These are phyloP conservation scores for Monoplex corrugatus DNA, from an alignment of 2,888 invertebrate genomes.

Conservation along the genomic window DNA sequence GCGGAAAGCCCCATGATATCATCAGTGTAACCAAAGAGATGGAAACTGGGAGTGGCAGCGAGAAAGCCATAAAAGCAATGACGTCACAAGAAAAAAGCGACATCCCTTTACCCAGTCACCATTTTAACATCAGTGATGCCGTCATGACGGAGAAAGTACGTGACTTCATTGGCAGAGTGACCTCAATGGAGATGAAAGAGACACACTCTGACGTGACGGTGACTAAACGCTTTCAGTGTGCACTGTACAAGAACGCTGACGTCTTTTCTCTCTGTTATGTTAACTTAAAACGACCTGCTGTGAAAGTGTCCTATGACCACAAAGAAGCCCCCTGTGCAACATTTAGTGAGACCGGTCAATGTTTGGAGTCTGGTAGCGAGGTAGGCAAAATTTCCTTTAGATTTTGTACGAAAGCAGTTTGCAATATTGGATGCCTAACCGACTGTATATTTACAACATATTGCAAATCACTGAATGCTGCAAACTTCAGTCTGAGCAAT, in stretches of 20 bases:
- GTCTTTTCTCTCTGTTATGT: slow-evolving; percentile 31
- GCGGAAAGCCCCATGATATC: neutral
- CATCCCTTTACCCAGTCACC: neutral
- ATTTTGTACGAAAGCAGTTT: neutral
- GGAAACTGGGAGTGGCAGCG: neutral
- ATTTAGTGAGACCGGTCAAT: neutral
- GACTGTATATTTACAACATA: neutral
- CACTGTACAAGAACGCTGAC: neutral
- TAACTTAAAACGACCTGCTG: neutral
- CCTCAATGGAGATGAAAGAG: neutral
- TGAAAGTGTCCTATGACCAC: slow-evolving; percentile 17
- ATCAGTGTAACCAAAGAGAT: neutral
- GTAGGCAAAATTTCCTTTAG: neutral
- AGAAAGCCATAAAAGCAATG: neutral
- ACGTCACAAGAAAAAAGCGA: neutral
- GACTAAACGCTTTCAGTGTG: slow-evolving; percentile 17
- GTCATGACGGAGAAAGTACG: neutral
- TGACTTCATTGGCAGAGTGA: neutral
- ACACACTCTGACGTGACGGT: neutral
- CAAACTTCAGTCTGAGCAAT: neutral
- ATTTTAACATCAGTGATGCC: neutral
- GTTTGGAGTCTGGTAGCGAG: neutral
- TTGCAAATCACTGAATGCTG: slow-evolving; percentile 7
- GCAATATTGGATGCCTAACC: too few relatives aligned
- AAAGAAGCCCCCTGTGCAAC: neutral